phyloP scores from a whole-genome alignment of 2,888 invertebrate genomes.

The Andrena camellia region DNA sequence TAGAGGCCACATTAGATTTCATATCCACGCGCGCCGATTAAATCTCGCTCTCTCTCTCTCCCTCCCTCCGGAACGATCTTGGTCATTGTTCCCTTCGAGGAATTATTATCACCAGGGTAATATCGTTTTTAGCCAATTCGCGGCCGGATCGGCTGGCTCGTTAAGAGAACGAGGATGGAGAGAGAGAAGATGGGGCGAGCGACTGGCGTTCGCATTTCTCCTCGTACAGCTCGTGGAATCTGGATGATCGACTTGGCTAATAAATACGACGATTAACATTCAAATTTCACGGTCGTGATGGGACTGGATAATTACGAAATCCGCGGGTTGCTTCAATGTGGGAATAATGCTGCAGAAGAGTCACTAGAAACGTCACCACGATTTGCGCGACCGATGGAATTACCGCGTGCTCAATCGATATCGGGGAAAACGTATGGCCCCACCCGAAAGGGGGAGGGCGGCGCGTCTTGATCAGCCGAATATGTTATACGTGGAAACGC shows the following conservation, averaged over 20 bases:
- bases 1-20: slow-evolving; percentile 63
- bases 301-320: not conserved
- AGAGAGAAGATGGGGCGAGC: not conserved
- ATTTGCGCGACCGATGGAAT: not conserved
- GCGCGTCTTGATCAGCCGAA: not conserved
- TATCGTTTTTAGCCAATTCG: slow-evolving; percentile 79
- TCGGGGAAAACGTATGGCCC: not conserved
- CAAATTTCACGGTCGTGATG: slow-evolving; percentile 54
- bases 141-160: slow-evolving; percentile 53
- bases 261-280: slow-evolving; percentile 65
- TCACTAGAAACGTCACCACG: too few relatives aligned
- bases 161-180: slow-evolving; percentile 40
- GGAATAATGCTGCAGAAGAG: too few relatives aligned
- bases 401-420: not conserved
- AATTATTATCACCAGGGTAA: slow-evolving; percentile 74
- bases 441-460: not conserved
- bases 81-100: slow-evolving; percentile 64
- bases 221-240: slow-evolving; percentile 78
- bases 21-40: slow-evolving; percentile 62
- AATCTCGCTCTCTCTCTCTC: slow-evolving; percentile 45
- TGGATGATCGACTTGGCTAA: slow-evolving; percentile 49
- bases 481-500: not conserved
- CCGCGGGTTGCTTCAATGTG: not conserved
- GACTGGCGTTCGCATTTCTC: slow-evolving; percentile 74
- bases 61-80: slow-evolving; percentile 4